Percentiles rank a stretch among this genome's conserved stretches.
phyloP scores from a whole-genome alignment of 1,140 invertebrate genomes.

The Trissolcus basalis region DNA sequence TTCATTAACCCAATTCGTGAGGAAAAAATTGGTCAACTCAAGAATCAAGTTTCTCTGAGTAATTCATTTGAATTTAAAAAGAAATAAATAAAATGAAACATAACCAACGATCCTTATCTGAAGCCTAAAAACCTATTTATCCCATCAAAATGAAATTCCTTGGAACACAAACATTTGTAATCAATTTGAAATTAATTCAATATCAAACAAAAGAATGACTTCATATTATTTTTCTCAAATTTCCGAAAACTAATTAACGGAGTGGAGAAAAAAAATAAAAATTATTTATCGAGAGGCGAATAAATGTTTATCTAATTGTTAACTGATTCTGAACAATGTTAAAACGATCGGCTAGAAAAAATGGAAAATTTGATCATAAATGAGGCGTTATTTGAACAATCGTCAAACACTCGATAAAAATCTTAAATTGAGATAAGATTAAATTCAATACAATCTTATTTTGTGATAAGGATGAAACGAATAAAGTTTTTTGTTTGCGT shows the following conservation, averaged over 20 bases:
- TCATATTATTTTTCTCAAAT: no score
- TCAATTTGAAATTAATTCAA: neutral
- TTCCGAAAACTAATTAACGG: no score
- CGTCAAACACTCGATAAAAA: constrained; percentile 20
- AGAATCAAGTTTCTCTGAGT: no score
- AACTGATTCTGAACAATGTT: constrained; percentile 3
- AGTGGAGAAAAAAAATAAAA: no score
- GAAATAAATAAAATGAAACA: no score
- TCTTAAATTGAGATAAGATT: constrained; percentile 42
- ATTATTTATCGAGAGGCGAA: no score
- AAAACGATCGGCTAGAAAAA: neutral
- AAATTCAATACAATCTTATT: constrained; percentile 17
- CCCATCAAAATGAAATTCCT: constrained; percentile 2
- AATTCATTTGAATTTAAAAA: no score
- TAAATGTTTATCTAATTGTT: neutral
- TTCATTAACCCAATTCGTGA: no score
- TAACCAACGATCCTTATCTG: neutral
- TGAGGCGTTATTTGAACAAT: constrained; percentile 3
- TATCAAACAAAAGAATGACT: constrained; percentile 1
- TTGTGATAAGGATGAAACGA: constrained; percentile 16
- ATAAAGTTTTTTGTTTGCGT: constrained; percentile 11
- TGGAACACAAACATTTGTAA: neutral
- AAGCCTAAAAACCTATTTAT: constrained; percentile 2
- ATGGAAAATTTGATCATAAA: constrained; percentile 4
- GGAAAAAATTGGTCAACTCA: no score